phyloP scores from a whole-genome alignment of 2,113 vertebrate genomes.

The Corythoichthys intestinalis region DNA sequence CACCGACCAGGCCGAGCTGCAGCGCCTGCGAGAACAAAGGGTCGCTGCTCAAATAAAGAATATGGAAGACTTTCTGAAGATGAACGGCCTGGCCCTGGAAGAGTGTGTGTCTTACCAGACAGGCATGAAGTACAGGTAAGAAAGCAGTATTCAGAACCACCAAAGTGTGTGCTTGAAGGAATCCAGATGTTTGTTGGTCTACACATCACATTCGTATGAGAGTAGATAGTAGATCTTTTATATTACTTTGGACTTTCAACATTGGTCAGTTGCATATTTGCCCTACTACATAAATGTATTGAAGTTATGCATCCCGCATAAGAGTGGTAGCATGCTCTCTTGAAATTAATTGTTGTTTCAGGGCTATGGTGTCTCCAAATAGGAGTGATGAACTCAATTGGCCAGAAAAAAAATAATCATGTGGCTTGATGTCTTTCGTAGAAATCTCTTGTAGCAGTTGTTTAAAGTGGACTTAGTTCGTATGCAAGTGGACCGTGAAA shows the following conservation, averaged over 20 bases:
- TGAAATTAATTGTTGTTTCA: background rate
- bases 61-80: constrained; percentile 95
- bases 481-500: too few relatives aligned
- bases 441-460: too few relatives aligned
- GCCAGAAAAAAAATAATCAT: too few relatives aligned
- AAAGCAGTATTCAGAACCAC: constrained; percentile 29
- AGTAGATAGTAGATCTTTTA: background rate
- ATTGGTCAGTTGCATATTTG: constrained; percentile 54
- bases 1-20: constrained; percentile 80
- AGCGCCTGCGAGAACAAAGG: constrained; percentile 86
- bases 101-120: constrained; percentile 85
- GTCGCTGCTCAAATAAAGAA: constrained; percentile 86
- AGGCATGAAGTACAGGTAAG: constrained; percentile 99
- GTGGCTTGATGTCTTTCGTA: too few relatives aligned
- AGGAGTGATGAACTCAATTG: background rate
- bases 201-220: background rate
- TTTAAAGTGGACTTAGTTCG: too few relatives aligned
- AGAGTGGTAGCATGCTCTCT: background rate
- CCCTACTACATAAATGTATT: constrained; percentile 35
- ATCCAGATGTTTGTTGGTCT: constrained; percentile 3
- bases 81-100: constrained; percentile 90
- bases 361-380: background rate
- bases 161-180: constrained; percentile 13
- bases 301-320: background rate
- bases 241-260: background rate